phyloP scores from a whole-genome alignment of 2,888 invertebrate genomes.

The Tachina lurida region DNA sequence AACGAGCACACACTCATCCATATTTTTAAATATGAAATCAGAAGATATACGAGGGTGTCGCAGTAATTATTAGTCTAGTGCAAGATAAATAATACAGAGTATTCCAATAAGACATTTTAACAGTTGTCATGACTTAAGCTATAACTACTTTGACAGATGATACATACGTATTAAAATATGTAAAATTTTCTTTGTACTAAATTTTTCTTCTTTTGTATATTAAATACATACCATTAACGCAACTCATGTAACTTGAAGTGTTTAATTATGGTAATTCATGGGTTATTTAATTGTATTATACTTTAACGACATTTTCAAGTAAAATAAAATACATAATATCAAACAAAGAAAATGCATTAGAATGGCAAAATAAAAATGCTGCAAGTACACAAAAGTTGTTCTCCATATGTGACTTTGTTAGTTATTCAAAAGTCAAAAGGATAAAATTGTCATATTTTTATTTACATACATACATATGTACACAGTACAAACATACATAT shows the following conservation, averaged over 20 bases:
- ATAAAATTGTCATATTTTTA: slow-evolving; percentile 26
- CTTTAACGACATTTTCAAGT: not conserved
- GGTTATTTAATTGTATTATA: slow-evolving; percentile 1
- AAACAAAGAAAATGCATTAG: slow-evolving; percentile 7
- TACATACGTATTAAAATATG: not conserved
- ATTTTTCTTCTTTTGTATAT: not conserved
- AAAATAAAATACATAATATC: not conserved
- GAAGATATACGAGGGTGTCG: too few species aligned
- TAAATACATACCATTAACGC: slow-evolving; percentile 3
- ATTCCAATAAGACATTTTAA: too few species aligned
- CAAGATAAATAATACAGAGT: too few species aligned
- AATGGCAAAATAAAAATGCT: not conserved
- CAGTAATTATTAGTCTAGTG: too few species aligned
- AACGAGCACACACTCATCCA: too few species aligned
- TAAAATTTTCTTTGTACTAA: not conserved
- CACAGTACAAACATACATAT: not conserved
- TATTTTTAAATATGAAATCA: too few species aligned
- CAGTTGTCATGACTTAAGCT: too few species aligned
- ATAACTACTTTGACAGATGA: too few species aligned
- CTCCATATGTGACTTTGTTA: slow-evolving; percentile 19
- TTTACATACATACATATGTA: not conserved
- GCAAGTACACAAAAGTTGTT: slow-evolving; percentile 1
- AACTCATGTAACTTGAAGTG: slow-evolving; percentile 41
- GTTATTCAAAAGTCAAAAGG: slow-evolving; percentile 12
- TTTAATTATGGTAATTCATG: slow-evolving; percentile 48